phyloP scores from a whole-genome alignment of 2,113 vertebrate genomes.

The Telmatochromis brachygnathus region DNA sequence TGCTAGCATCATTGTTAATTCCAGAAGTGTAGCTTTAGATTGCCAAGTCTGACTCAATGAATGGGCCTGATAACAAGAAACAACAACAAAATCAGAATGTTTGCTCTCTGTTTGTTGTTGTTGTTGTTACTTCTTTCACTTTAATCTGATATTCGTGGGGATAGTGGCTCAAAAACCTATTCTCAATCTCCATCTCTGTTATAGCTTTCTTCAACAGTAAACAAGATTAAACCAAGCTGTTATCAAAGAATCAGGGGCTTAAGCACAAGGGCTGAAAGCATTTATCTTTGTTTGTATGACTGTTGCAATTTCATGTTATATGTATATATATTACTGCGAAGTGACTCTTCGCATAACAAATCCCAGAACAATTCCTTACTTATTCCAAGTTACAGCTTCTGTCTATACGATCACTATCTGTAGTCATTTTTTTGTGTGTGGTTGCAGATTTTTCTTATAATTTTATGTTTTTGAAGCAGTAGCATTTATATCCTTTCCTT shows the following conservation, averaged over 20 bases:
- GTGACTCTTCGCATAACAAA: not conserved
- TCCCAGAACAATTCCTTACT: not conserved
- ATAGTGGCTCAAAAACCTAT: not conserved
- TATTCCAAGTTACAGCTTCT: not conserved
- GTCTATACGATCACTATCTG: not conserved
- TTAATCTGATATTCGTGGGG: not conserved
- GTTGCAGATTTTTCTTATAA: not conserved
- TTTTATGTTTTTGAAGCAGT: not conserved
- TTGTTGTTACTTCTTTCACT: not conserved
- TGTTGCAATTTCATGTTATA: not conserved
- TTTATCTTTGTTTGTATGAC: not conserved
- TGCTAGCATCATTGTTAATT: not conserved
- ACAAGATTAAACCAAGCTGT: not conserved
- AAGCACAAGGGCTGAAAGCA: not conserved
- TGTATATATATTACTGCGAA: not conserved
- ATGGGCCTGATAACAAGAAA: not conserved
- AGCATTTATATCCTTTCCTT: not conserved
- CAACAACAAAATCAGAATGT: not conserved
- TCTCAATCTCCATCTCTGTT: not conserved
- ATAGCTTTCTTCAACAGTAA: not conserved
- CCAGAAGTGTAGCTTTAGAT: not conserved
- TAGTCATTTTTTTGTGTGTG: not conserved
- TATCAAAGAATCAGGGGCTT: not conserved
- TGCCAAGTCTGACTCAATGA: not conserved
- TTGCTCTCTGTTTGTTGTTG: not conserved